Percentiles rank a stretch among this genome's conserved stretches.
These are phyloP conservation scores for Trematocara nigrifrons DNA, from an alignment of 2,113 vertebrate genomes.

Conservation along the genomic window DNA sequence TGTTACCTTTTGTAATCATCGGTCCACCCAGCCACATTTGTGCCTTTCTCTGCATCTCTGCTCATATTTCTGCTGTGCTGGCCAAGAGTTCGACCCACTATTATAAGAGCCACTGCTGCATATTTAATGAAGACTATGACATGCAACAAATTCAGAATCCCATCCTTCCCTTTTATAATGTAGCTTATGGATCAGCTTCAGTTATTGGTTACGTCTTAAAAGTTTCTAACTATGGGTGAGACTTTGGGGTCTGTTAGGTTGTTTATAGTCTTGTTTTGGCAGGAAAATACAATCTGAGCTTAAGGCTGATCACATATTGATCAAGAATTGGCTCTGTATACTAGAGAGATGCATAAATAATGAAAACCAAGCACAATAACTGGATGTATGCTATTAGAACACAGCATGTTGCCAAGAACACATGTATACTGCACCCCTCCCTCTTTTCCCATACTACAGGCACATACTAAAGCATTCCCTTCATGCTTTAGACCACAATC, in stretches of 20 bases:
- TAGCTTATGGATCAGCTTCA: not conserved
- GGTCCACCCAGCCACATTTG: not conserved
- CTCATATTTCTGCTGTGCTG: slow-evolving; percentile 54
- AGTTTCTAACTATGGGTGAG: not conserved
- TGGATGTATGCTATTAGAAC: not conserved
- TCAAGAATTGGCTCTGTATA: not conserved
- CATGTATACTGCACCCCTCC: not conserved
- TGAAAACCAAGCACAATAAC: not conserved
- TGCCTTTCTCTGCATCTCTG: not conserved
- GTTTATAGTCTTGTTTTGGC: not conserved
- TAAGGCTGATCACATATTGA: slow-evolving; percentile 42
- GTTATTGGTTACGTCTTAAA: not conserved
- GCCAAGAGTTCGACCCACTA: slow-evolving; percentile 18
- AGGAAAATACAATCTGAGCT: not conserved
- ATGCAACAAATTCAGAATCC: not conserved
- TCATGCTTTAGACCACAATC: not conserved
- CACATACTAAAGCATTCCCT: not conserved
- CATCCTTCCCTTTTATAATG: not conserved
- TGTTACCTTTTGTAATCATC: not conserved
- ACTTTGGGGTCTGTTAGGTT: not conserved
- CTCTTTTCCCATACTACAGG: not conserved
- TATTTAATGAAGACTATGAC: slow-evolving; percentile 34
- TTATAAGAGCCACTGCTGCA: slow-evolving; percentile 9
- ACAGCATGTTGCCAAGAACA: not conserved
- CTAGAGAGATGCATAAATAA: not conserved